These are phyloP conservation scores for Indicator maculatus DNA, from an alignment of 2,113 vertebrate genomes.

Conservation along the genomic window DNA sequence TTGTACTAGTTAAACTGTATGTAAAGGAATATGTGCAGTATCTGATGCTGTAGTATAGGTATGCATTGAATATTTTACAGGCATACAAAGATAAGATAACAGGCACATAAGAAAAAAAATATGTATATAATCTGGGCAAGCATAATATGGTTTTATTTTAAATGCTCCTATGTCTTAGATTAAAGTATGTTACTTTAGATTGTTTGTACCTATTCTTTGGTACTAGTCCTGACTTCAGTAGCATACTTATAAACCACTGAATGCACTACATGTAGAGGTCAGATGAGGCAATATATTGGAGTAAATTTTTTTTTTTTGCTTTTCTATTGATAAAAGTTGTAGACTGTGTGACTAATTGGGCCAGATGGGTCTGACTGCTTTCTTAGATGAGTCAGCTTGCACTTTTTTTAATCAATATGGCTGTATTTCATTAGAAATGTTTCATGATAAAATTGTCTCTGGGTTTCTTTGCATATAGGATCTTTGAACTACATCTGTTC, in stretches of 20 bases:
- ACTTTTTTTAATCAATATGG: neutral
- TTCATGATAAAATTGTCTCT: neutral
- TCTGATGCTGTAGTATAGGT: neutral
- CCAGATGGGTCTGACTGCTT: conserved; percentile 26
- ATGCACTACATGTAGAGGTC: neutral
- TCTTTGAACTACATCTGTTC: neutral
- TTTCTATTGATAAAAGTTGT: neutral
- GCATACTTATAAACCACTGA: neutral
- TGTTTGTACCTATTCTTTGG: neutral
- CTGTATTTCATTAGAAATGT: neutral
- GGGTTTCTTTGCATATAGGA: neutral
- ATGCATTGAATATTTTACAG: neutral
- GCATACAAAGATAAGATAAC: neutral
- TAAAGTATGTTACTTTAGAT: neutral
- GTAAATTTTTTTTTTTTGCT: neutral
- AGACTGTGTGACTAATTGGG: neutral
- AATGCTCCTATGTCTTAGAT: neutral
- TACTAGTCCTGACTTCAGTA: neutral
- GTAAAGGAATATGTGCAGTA: neutral
- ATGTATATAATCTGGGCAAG: neutral
- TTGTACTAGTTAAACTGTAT: neutral
- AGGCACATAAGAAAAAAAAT: neutral
- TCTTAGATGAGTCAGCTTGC: conserved; percentile 22
- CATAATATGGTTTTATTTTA: neutral
- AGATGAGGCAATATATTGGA: neutral